Conservation (phyloP, 2,113 vertebrate species). For the Aphyosemion australe region DNA sequence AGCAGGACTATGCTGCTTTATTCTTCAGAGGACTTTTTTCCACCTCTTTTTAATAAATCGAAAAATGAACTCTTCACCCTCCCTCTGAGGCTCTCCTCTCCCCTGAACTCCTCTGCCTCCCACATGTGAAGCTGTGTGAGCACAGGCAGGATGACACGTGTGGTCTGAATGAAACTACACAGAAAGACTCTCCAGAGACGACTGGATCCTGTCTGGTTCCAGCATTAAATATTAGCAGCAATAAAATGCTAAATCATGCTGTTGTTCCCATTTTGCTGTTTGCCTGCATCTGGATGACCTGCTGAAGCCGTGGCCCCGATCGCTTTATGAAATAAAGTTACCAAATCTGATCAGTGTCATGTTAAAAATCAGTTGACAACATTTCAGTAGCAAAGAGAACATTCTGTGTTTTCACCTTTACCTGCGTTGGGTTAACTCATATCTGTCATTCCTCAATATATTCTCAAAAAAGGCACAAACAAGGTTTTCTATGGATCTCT, state of each 20-base stretch:
- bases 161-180: conserved; percentile 20
- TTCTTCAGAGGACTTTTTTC: conserved; percentile 82
- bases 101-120: conserved; percentile 54
- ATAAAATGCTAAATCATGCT: no score
- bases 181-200: conserved; percentile 15
- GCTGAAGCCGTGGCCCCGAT: no score
- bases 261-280: background rate
- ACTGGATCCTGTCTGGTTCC: background rate
- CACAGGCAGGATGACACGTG: conserved; percentile 8
- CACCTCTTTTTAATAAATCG: conserved; percentile 83
- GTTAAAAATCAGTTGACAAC: no score
- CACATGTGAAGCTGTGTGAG: conserved; percentile 9
- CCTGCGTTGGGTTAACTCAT: no score
- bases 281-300: background rate
- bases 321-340: no score
- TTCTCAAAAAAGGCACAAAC: no score
- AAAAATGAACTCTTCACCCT: conserved; percentile 94
- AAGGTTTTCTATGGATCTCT: no score
- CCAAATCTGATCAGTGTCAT: no score
- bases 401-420: no score
- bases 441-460: no score
- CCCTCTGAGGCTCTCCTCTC: conserved; percentile 83
- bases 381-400: no score
- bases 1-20: conserved; percentile 83
- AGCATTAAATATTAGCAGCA: no score